Base-by-base conservation (phyloP, 2,888 invertebrate genomes). In the Drosophila anomelani region DNA sequence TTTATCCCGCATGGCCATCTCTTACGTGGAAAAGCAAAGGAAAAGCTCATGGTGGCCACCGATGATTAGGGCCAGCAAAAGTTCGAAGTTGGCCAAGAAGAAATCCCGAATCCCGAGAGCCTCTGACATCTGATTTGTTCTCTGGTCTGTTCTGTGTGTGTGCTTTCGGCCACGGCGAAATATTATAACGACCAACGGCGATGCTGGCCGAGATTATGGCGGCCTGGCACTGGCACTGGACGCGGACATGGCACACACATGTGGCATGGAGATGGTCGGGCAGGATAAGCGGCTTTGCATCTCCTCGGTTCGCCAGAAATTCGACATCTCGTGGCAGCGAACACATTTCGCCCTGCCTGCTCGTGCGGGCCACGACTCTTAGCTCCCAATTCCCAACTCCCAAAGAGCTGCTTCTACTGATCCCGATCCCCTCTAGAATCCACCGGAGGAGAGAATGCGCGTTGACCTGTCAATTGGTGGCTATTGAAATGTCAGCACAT, bases 401-500 rank as follows among this genome's bases (percentile, higher is more conserved):
- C 44, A 15, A 66, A 15, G n/a, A 15, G 17, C 20, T 38, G 20
- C 46, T 10, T 13, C 26, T 26, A 23, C 15, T 10, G 43, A 17
- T 17, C n/a, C 43, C 56, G 12, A 34, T 39, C 32, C 41, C 43
- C 62, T 12, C 17, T 12, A 34, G 53, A n/a, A 29, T 20, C 53
- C 17, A 13, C 54, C 5, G 44, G 38, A 39, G 53, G 29, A 10
- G 47, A 46, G 38, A 75, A 77, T 91, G 89, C 90, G 92, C 92
- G 92, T 92, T 92, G 91, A 92, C 90, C 92, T 92, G 92, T 92
- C 92, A 92, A 91, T 91, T 92, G 82, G 81, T 79, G 78, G 85
- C 92, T 92, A 92, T 92, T 92, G 92, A 92, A 92, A 92, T 91
- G 92, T 92, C 92, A 92, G 91, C 86, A 80, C 81, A 77, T 76